Percentiles rank a stretch among this genome's conserved stretches.
Conservation (phyloP, 2,888 invertebrate species). For the Tetramorium bicarinatum region DNA sequence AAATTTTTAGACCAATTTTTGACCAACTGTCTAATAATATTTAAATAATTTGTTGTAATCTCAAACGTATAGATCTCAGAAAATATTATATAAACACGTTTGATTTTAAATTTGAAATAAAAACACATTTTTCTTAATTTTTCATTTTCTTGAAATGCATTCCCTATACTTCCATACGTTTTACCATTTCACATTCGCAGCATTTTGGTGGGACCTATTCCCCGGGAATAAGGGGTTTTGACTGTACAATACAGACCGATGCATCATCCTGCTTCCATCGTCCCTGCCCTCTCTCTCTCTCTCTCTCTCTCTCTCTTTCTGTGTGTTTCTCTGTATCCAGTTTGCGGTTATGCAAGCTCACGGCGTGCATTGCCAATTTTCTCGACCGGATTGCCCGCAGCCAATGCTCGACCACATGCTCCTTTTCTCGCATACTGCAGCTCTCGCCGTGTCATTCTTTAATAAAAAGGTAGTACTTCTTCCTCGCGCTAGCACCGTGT, state of each 20-base stretch:
- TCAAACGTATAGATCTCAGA: too few species aligned
- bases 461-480: slow-evolving; percentile 46
- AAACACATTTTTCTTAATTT: too few species aligned
- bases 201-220: too few species aligned
- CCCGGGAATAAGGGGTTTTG: too few species aligned
- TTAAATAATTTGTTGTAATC: too few species aligned
- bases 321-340: slow-evolving; percentile 9
- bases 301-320: not conserved
- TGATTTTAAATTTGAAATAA: too few species aligned
- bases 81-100: too few species aligned
- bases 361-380: slow-evolving; percentile 76
- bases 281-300: not conserved
- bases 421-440: not conserved
- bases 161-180: too few species aligned
- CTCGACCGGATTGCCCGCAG: slow-evolving; percentile 66
- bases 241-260: slow-evolving; percentile 2
- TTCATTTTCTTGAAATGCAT: too few species aligned
- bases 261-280: not conserved
- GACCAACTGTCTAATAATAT: too few species aligned
- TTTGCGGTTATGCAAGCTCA: slow-evolving; percentile 73
- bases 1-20: too few species aligned
- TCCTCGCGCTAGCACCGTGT: slow-evolving; percentile 32
- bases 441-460: not conserved
- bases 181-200: too few species aligned
- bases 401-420: slow-evolving; percentile 3